These are phyloP conservation scores for Hyaena hyaena DNA, from an alignment of 2,113 vertebrate genomes.

Conservation along the genomic window DNA sequence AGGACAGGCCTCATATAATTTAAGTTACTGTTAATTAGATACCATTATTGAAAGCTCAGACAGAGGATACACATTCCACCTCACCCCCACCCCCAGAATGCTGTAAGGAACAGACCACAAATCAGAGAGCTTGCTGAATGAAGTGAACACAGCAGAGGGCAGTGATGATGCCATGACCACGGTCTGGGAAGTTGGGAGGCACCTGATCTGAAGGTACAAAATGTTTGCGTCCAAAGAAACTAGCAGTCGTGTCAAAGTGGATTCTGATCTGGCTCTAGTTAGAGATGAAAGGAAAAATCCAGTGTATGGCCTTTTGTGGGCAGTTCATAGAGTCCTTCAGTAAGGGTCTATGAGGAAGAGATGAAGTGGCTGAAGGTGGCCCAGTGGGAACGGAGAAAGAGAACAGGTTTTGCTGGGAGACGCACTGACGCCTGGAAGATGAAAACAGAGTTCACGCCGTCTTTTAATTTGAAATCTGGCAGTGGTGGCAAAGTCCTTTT, in stretches of 20 bases:
- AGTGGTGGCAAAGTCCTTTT: not conserved
- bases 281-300: not conserved
- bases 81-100: not conserved
- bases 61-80: not conserved
- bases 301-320: not conserved
- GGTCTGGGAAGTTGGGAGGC: not conserved
- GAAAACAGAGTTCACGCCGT: not conserved
- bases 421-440: not conserved
- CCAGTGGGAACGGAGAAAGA: not conserved
- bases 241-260: not conserved
- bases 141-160: not conserved
- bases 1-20: not conserved
- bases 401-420: not conserved
- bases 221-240: not conserved
- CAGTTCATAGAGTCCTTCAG: not conserved
- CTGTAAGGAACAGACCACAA: not conserved
- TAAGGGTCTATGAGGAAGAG: not conserved
- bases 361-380: not conserved
- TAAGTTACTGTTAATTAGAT: not conserved
- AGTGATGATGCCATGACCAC: accelerated
- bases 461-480: conserved; percentile 52
- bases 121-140: not conserved
- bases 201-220: not conserved
- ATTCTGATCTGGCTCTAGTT: not conserved
- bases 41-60: not conserved